These are phyloP conservation scores for Vanessa cardui DNA, from an alignment of 2,888 invertebrate genomes.

Conservation along the genomic window DNA sequence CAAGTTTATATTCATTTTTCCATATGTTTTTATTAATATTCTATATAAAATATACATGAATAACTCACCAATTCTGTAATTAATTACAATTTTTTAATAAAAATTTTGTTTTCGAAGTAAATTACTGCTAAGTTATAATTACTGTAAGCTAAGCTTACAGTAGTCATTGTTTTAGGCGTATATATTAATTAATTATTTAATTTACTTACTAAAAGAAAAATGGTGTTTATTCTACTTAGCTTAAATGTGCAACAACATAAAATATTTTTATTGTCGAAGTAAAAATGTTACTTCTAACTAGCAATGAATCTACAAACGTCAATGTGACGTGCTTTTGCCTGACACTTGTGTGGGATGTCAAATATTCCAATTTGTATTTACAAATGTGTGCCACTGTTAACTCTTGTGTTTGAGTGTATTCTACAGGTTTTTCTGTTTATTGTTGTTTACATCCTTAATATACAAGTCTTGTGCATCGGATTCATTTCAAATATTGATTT, in stretches of 20 bases:
- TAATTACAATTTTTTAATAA: no score
- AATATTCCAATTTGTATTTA: neutral
- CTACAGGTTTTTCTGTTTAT: neutral
- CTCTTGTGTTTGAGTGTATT: neutral
- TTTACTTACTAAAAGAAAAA: no score
- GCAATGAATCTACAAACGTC: neutral
- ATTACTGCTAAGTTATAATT: no score
- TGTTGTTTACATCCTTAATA: neutral
- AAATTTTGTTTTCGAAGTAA: no score
- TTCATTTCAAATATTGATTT: neutral
- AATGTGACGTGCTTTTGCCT: neutral
- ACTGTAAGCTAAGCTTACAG: no score
- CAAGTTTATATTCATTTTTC: neutral
- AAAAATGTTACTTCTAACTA: neutral
- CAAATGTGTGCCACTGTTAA: neutral
- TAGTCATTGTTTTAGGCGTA: no score
- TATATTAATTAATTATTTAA: no score
- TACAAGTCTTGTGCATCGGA: neutral
- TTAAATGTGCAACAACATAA: no score
- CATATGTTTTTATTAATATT: no score
- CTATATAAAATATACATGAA: no score
- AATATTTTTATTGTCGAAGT: neutral
- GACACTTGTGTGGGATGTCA: neutral
- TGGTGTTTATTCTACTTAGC: no score
- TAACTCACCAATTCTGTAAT: no score